A percentile compares a stretch with the other conserved stretches of the same genome.
Evolutionary conservation across 2,113 vertebrate species (phyloP).

Genomic region (Seriola rivoliana): DNA sequence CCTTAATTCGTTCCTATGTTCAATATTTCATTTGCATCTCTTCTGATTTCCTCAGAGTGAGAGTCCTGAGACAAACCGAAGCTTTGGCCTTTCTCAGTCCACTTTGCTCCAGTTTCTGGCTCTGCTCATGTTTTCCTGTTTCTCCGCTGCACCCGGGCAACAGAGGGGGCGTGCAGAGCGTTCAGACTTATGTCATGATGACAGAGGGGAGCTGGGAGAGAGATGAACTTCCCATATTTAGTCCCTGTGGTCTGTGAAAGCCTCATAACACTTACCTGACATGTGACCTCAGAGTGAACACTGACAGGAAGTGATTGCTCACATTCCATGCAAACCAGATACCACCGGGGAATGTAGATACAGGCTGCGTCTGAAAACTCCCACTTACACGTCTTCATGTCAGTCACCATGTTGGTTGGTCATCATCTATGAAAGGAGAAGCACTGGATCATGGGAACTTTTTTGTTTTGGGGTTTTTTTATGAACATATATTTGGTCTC

Average conservation of each 20-base stretch:
- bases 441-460: background rate
- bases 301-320: slow-evolving; percentile 54
- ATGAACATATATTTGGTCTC: background rate
- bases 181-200: slow-evolving; percentile 72
- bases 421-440: background rate
- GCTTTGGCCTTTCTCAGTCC: slow-evolving; percentile 30
- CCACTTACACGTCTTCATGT: background rate
- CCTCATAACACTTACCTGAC: slow-evolving; percentile 51
- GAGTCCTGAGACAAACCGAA: background rate
- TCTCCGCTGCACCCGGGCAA: slow-evolving; percentile 71
- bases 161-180: slow-evolving; percentile 57
- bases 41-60: slow-evolving; percentile 30
- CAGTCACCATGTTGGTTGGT: background rate
- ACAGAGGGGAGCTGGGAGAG: background rate
- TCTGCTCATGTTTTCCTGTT: slow-evolving; percentile 71
- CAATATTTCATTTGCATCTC: slow-evolving; percentile 55
- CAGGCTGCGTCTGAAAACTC: background rate
- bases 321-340: slow-evolving; percentile 28
- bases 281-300: slow-evolving; percentile 50
- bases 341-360: slow-evolving; percentile 26
- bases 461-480: background rate
- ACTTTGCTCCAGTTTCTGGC: slow-evolving; percentile 46
- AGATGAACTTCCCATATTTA: slow-evolving; percentile 76
- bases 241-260: slow-evolving; percentile 39
- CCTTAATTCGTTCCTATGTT: slow-evolving; percentile 27